phyloP scores from a whole-genome alignment of 2,113 vertebrate genomes.

The Hydrochoerus hydrochaeris region DNA sequence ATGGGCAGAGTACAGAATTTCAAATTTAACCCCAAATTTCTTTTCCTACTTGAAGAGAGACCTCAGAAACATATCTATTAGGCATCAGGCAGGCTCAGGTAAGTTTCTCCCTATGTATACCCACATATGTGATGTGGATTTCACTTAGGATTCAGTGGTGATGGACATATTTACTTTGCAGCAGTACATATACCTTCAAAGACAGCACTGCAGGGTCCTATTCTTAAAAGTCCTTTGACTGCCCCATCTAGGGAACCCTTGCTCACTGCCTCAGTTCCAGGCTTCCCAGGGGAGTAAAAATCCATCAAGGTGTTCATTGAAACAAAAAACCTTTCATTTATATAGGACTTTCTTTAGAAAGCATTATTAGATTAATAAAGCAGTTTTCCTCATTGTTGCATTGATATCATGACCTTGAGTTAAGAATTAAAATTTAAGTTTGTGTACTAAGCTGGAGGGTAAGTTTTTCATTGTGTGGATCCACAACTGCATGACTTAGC shows the following conservation, averaged over 20 bases:
- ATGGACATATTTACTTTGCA: background rate
- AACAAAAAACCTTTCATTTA: background rate
- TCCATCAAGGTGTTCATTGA: background rate
- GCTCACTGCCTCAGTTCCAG: background rate
- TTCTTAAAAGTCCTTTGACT: background rate
- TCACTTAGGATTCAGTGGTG: background rate
- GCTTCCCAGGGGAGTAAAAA: background rate
- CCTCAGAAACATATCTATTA: background rate
- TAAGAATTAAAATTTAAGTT: background rate
- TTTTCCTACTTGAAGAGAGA: background rate
- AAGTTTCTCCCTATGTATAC: background rate
- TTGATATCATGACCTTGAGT: background rate
- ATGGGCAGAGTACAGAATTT: background rate
- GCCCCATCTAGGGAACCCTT: background rate
- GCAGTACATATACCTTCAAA: background rate
- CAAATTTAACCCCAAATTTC: background rate
- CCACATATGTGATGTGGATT: background rate
- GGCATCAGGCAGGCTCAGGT: background rate
- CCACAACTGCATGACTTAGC: background rate
- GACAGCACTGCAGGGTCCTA: background rate
- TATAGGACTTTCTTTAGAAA: background rate
- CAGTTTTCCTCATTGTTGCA: background rate
- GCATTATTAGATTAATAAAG: background rate
- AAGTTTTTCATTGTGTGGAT: background rate
- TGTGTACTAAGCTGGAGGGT: background rate